Conservation (phyloP, 2,113 vertebrate species). For the Cebidichthys violaceus region DNA sequence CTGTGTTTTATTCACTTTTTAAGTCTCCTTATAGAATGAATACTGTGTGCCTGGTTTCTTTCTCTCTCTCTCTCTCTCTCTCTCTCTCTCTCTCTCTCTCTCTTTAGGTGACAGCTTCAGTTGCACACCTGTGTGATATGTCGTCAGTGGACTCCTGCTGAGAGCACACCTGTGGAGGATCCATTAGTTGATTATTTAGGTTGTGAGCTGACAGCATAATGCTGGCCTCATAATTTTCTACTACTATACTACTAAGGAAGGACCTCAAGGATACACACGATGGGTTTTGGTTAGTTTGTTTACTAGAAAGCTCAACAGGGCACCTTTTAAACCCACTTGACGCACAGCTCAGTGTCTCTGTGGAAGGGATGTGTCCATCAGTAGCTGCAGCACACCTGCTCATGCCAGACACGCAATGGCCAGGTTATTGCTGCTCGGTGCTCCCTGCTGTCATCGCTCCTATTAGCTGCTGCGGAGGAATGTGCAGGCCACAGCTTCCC, state of each 20-base stretch:
- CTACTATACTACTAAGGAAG: background rate
- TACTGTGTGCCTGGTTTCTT: no score
- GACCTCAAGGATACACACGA: background rate
- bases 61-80: no score
- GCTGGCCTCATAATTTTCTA: no score
- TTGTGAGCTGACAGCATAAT: no score
- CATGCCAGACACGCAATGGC: conserved; percentile 53
- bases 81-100: no score
- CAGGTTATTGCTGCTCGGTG: conserved; percentile 58
- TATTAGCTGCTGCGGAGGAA: conserved; percentile 71
- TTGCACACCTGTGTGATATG: no score
- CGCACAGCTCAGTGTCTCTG: background rate
- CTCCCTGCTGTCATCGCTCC: conserved; percentile 72
- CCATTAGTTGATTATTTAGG: no score
- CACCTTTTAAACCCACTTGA: conserved; percentile 5
- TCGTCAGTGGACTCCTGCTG: no score
- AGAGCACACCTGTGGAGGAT: no score
- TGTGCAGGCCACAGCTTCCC: conserved; percentile 59
- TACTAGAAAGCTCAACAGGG: background rate
- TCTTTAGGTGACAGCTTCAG: no score
- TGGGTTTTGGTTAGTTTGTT: background rate
- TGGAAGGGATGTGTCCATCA: conserved; percentile 30
- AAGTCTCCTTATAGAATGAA: no score
- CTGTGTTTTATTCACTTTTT: no score
- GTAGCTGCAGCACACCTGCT: conserved; percentile 68